These are phyloP conservation scores for Lethenteron reissneri DNA, from an alignment of 2,113 vertebrate species.

Conservation along the genomic window DNA sequence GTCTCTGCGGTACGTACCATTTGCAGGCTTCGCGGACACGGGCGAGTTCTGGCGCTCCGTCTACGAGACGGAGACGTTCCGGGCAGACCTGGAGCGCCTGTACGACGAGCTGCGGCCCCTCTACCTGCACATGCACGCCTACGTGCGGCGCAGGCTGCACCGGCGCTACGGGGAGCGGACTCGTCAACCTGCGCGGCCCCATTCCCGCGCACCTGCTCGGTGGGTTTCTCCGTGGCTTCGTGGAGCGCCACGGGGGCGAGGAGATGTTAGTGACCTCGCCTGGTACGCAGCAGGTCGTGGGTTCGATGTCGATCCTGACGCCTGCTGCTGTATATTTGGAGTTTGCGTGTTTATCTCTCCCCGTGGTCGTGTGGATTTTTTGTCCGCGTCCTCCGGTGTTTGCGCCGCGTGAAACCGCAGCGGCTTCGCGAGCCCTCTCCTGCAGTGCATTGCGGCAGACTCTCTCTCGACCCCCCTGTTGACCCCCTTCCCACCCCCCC, in stretches of 20 bases:
- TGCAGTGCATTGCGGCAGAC: background rate
- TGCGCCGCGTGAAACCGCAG: no score
- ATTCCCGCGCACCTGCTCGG: constrained; percentile 87
- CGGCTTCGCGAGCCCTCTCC: background rate
- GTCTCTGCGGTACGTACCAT: background rate
- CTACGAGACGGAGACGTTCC: constrained; percentile 44
- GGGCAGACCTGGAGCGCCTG: constrained; percentile 39
- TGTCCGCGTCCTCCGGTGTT: no score
- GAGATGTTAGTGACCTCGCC: no score
- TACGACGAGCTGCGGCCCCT: constrained; percentile 56
- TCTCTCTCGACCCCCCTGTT: background rate
- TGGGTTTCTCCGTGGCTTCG: constrained; percentile 16
- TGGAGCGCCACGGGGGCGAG: no score
- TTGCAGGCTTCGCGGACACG: constrained; percentile 44
- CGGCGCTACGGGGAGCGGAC: constrained; percentile 49
- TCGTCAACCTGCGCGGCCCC: constrained; percentile 74
- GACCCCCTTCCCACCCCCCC: constrained; percentile 12
- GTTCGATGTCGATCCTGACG: no score
- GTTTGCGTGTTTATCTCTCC: no score
- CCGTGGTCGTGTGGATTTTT: no score
- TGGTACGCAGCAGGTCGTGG: no score
- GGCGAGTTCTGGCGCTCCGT: constrained; percentile 68
- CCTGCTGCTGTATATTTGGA: no score
- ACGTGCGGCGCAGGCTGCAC: constrained; percentile 55
- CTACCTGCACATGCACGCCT: constrained; percentile 72